Conservation (phyloP, 1,140 invertebrate species). For the Centruroides sculpturatus region DNA sequence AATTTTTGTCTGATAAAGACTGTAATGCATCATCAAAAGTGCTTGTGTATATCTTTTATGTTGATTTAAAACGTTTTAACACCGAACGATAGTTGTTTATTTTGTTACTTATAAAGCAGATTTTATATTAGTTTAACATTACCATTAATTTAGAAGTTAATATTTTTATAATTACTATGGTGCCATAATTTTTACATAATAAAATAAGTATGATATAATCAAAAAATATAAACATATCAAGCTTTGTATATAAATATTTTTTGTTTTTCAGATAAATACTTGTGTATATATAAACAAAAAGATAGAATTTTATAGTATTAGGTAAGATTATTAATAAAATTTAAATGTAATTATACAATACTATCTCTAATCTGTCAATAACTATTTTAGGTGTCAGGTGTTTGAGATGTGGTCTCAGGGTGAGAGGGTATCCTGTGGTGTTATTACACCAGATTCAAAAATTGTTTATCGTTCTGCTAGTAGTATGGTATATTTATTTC, state of each 20-base stretch:
- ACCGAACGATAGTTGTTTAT: too few species aligned
- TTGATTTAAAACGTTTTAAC: too few species aligned
- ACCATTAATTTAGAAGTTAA: too few species aligned
- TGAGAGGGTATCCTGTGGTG: conserved; percentile 86
- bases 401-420: conserved; percentile 92
- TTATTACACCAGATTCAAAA: conserved; percentile 88
- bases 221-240: conserved; percentile 1
- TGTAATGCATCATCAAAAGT: too few species aligned
- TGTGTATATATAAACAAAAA: conserved; percentile 94
- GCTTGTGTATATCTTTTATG: too few species aligned
- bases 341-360: neutral
- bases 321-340: conserved; percentile 24
- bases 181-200: too few species aligned
- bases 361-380: too few species aligned
- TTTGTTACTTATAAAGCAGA: too few species aligned
- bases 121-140: too few species aligned
- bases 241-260: conserved; percentile 9
- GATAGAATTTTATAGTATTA: conserved; percentile 65
- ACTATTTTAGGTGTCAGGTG: conserved; percentile 50
- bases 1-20: too few species aligned
- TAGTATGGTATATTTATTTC: conserved; percentile 90
- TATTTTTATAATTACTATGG: too few species aligned
- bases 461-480: conserved; percentile 92
- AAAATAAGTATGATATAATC: too few species aligned
- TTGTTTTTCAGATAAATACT: conserved; percentile 57